phyloP scores from a whole-genome alignment of 35 echinoderm and acorn worm species.

The Heliocidaris erythrogramma region DNA sequence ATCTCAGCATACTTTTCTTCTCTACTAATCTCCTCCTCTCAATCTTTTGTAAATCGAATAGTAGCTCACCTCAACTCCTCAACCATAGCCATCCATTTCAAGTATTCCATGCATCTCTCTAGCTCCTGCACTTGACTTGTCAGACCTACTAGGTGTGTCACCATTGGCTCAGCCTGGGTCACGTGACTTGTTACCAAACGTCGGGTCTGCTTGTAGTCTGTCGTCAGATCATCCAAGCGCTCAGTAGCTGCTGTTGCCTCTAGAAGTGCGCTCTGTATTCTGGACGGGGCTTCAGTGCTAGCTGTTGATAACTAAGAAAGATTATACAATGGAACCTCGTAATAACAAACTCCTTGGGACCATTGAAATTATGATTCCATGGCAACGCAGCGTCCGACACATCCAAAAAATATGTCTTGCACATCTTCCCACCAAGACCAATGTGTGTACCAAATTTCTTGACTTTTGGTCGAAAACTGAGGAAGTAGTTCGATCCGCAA shows the following conservation, averaged over 20 bases:
- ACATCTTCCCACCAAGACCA: too few relatives aligned
- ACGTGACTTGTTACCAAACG: slow-evolving; percentile 62
- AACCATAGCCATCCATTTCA: slow-evolving; percentile 92
- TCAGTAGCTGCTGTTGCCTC: slow-evolving; percentile 43
- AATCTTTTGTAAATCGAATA: neutral
- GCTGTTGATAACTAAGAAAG: slow-evolving; percentile 60
- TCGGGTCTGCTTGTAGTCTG: slow-evolving; percentile 59
- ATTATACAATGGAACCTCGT: neutral
- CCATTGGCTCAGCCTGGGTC: slow-evolving; percentile 74
- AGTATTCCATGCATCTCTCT: slow-evolving; percentile 91
- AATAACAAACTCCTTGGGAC: neutral
- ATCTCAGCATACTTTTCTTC: too few relatives aligned
- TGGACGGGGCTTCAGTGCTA: slow-evolving; percentile 53
- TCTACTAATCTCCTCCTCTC: too few relatives aligned
- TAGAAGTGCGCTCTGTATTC: slow-evolving; percentile 65
- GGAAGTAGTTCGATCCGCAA: too few relatives aligned
- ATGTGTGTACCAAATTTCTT: too few relatives aligned
- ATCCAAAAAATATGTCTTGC: too few relatives aligned
- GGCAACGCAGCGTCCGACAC: too few relatives aligned
- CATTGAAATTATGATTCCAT: too few relatives aligned
- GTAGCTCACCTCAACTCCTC: slow-evolving; percentile 84
- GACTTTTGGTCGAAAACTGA: too few relatives aligned
- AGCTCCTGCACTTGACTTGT: slow-evolving; percentile 80
- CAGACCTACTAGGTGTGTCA: slow-evolving; percentile 63
- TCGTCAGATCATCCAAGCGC: slow-evolving; percentile 44